Evolutionary conservation across 2,797 vertebrate genomes (phyloP).

Genomic region (Podargus strigoides): DNA sequence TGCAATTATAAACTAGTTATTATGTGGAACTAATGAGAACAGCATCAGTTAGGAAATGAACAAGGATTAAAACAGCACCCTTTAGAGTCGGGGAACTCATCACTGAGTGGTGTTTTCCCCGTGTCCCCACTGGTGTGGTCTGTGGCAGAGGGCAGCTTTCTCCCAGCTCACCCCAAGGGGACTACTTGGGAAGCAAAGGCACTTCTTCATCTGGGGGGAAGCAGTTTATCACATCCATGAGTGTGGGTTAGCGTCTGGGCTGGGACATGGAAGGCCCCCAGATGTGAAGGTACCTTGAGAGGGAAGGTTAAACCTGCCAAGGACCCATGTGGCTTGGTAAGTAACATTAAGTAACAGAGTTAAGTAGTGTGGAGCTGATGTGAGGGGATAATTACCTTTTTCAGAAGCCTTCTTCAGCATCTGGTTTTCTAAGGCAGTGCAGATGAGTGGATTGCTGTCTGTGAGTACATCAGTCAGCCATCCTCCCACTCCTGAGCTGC

Average conservation of each 20-base stretch:
- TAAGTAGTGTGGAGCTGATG: not conserved
- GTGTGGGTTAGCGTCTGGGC: not conserved
- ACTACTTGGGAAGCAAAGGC: not conserved
- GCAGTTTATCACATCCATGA: fast-evolving
- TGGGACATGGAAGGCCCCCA: not conserved
- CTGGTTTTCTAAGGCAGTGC: not conserved
- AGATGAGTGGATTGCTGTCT: not conserved
- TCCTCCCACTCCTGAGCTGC: not conserved
- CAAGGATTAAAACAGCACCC: not conserved
- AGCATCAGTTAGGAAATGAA: not conserved
- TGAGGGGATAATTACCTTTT: not conserved
- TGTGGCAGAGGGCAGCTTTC: not conserved
- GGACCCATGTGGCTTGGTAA: not conserved
- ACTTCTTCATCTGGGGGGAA: not conserved
- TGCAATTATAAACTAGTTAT: not conserved
- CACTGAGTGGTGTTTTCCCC: not conserved
- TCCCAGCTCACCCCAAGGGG: fast-evolving
- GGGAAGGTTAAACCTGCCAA: not conserved
- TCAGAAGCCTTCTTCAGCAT: not conserved
- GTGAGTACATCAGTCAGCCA: not conserved
- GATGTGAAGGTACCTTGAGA: not conserved
- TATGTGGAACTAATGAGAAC: not conserved
- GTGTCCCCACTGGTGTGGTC: not conserved
- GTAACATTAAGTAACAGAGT: not conserved
- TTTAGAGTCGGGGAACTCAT: not conserved